A percentile compares a stretch with the other conserved stretches of the same genome.
Evolutionary conservation across 2,797 vertebrate genomes (phyloP).

Genomic region (Centropyge bicolor): DNA sequence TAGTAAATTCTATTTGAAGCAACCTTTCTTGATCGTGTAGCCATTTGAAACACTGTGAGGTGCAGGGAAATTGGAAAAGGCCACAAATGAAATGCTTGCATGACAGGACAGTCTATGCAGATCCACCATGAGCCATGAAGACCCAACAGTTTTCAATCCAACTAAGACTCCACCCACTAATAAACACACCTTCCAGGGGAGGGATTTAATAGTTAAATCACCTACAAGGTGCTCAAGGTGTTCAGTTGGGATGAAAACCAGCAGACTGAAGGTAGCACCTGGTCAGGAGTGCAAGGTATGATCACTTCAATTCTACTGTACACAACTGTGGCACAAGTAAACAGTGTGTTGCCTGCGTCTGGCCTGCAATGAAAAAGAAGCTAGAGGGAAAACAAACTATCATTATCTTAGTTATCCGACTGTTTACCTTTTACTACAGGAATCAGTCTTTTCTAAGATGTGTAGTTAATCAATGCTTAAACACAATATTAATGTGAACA

Average conservation of each 20-base stretch:
- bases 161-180: constrained; percentile 33
- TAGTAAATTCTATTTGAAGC: not conserved
- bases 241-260: not conserved
- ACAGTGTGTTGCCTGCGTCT: not conserved
- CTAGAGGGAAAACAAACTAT: not conserved
- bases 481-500: no score
- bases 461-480: not conserved
- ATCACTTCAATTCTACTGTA: not conserved
- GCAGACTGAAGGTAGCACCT: not conserved
- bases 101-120: not conserved
- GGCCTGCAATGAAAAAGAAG: not conserved
- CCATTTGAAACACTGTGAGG: not conserved
- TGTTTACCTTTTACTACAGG: no score
- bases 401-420: not conserved
- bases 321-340: constrained; percentile 6
- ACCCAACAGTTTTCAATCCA: not conserved
- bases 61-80: not conserved
- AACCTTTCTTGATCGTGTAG: constrained; percentile 5
- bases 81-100: not conserved
- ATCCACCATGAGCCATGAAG: not conserved
- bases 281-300: constrained; percentile 1
- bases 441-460: not conserved
- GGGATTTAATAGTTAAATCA: constrained; percentile 1
- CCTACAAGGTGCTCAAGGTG: not conserved
- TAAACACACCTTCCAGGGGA: not conserved